Base-by-base conservation (phyloP, 2,888 invertebrate genomes). In the Apotomis turbidana region DNA sequence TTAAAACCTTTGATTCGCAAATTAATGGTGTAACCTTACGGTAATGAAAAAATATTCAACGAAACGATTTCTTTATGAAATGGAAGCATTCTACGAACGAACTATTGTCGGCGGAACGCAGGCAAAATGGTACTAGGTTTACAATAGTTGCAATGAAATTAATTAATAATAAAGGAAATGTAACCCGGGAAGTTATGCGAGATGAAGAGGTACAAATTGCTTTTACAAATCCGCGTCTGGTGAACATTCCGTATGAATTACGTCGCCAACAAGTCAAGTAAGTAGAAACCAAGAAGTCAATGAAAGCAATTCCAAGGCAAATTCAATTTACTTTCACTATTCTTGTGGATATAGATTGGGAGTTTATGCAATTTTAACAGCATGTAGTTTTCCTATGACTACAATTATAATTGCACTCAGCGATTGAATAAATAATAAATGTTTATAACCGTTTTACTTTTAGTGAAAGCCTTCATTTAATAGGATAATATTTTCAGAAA, bases 321-420 rank as follows among this genome's bases (percentile, higher is more conserved):
- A 83, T 82, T 80, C 79, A 83, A 82, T 83, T 82, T 79, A 81
- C 86, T 86, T 86, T 85, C 85, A 83, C 84, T 80, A 72, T 63
- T 78, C 73, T 78, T 74, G 77, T 74, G 76, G 76, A 79, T 82
- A 83, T 79, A 76, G 76, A 81, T 80, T 68, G 76, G 74, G 77
- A 79, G 77, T 83, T 81, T 79, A 78, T 78, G 78, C 76, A 80
- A 79, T 80, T 80, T 79, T 76, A 79, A 77, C 78, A 76, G 72
- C 71, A 74, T 70, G 74, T 76, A 73, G 79, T 82, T 81, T 79
- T 79, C 75, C 75, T 77, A 76, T 78, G 67, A 74, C 70, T 62
- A 73, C 41, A 49, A 4, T 13, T 13, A 46, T 52, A 59, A 68
- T 10, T 13, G 38, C 49, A 6, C 27, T 27, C 27, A 27, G 27